Evolutionary conservation across 2,113 vertebrate genomes (phyloP).

Genomic region (Bos javanicus): DNA sequence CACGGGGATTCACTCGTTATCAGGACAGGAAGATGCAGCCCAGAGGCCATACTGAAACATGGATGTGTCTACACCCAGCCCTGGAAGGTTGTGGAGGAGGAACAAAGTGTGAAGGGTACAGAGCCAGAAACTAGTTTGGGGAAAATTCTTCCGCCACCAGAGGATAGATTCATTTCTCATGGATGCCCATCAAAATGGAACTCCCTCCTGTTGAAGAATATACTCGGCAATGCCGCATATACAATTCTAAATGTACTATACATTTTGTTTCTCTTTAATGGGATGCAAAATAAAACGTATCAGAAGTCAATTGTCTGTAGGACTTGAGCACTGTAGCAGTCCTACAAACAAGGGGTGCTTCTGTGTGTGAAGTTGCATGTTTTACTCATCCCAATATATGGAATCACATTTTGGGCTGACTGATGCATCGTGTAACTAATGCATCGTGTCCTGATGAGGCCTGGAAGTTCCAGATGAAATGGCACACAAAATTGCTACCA

Average conservation of each 20-base stretch:
- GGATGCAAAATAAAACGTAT: background rate
- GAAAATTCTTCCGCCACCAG: background rate
- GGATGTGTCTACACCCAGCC: too few relatives aligned
- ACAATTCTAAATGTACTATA: background rate
- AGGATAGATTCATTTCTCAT: background rate
- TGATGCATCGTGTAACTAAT: background rate
- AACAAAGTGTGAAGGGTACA: background rate
- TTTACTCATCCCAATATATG: background rate
- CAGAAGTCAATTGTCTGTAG: background rate
- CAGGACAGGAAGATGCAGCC: rapidly evolving
- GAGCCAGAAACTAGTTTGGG: background rate
- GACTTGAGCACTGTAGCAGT: background rate
- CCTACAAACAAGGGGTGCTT: background rate
- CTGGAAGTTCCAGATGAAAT: background rate
- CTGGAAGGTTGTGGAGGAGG: background rate
- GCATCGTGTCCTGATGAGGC: background rate
- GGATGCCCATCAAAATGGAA: background rate
- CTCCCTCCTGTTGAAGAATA: background rate
- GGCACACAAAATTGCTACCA: background rate
- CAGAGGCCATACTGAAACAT: background rate
- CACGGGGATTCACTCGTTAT: background rate
- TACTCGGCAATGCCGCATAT: background rate
- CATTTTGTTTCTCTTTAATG: background rate
- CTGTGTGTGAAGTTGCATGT: background rate
- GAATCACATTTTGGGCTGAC: background rate